Base-by-base conservation (phyloP, 2,888 invertebrate species). In the Linnaemya tessellans region DNA sequence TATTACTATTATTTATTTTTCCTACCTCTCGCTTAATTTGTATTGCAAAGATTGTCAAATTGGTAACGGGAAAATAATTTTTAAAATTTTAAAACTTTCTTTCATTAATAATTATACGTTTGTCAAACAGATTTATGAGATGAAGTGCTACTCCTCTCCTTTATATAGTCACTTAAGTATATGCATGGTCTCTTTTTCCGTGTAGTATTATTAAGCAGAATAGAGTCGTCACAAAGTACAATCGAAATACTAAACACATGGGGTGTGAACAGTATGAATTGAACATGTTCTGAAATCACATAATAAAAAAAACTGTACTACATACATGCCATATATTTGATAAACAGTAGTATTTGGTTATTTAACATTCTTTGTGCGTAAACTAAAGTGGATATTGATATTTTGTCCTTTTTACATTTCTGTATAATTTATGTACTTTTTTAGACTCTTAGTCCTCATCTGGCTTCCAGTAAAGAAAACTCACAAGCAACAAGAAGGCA, bases 371-470 rank as follows among this genome's bases (percentile, higher is more conserved):
- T 89, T 90, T 88, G 88, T 89, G 89, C 91, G 90, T 92, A 81
- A 87, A 87, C 89, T 92, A 92, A 92, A 92, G 92, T 92, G 92
- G 92, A 92, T 92, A 92, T 92, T 92, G 92, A 92, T 92, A 92
- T 92, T 92, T 92, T 91, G 92, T 91, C 89, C 90, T 91, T 81
- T 80, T 85, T 90, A 91, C 91, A 92, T 91, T 91, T 91, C 89
- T 71, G 41, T 90, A 90, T 92, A 92, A 92, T 92, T 92, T 92
- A 92, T 92, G 92, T 91, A 75, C n/a, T 65, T 75, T 78, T 82
- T 78, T 68, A 35, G 82, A 82, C 73, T 38, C 43, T 58, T 22
- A 10, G 35, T 46, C 20, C 46, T 68, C 81, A 62, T 74, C 67
- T 60, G 30, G 74, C 68, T 80, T 20, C 49, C 43, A 46, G 15